Conservation (phyloP, 2,797 vertebrate species). For the Danio tinwini region DNA sequence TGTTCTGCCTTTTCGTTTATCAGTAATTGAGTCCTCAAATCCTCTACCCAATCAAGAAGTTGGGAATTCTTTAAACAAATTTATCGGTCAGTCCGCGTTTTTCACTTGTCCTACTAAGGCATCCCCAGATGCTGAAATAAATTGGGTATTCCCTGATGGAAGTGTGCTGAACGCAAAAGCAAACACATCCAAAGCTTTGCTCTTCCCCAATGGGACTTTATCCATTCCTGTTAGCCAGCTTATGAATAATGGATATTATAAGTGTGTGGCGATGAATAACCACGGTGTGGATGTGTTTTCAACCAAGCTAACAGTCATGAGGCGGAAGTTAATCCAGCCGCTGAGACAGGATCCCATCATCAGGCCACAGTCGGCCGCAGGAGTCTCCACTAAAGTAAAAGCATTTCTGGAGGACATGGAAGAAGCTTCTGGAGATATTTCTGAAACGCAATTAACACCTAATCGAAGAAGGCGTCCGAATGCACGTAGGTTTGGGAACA, state of each 20-base stretch:
- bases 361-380: conserved; percentile 75
- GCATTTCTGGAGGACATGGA: conserved; percentile 70
- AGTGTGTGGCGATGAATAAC: conserved; percentile 86
- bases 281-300: conserved; percentile 83
- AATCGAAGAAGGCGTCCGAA: conserved; percentile 41
- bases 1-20: conserved; percentile 75
- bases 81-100: conserved; percentile 76
- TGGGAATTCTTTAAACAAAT: conserved; percentile 71
- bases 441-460: conserved; percentile 24
- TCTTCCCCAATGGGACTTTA: conserved; percentile 84
- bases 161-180: conserved; percentile 70
- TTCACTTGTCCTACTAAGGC: conserved; percentile 80
- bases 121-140: conserved; percentile 81
- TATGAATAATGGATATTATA: conserved; percentile 85
- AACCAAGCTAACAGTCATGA: conserved; percentile 77
- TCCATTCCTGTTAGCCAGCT: conserved; percentile 75
- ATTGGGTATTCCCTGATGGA: conserved; percentile 88
- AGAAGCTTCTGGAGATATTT: conserved; percentile 83
- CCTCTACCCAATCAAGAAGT: conserved; percentile 69
- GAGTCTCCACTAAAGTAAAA: conserved; percentile 73
- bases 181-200: conserved; percentile 70
- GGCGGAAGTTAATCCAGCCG: conserved; percentile 67
- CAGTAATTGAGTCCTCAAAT: conserved; percentile 77
- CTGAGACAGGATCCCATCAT: conserved; percentile 65
- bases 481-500: conserved; percentile 32